Base-by-base conservation (phyloP, 1,140 invertebrate genomes). In the Neodiprion lecontei region DNA sequence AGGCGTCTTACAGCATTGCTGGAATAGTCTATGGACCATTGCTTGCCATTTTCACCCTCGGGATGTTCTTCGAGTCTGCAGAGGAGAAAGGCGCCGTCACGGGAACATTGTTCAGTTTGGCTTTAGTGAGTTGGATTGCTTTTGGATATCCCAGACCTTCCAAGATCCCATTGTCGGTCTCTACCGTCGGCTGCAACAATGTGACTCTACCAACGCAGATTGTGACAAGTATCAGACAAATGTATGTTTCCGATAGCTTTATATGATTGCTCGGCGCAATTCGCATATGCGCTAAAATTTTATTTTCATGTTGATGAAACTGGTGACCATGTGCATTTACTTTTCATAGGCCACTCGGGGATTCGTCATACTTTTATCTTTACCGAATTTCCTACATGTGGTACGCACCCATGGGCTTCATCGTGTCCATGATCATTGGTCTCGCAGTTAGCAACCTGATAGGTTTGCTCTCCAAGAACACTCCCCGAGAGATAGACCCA, bases 361-460 rank as follows among this genome's bases (percentile, higher is more conserved):
- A 75, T 69, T 75, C 72, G 10, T 85, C 84, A 81, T 77, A 80
- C 28, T 69, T 76, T 78, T 69, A 53, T 79, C 72, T 67, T 49
- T 86, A 95, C 80, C 88, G 91, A 75, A 87, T 97, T n/a, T 96
- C 95, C 1, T 97, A 97, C 82, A 90, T 96, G 89, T 97, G 95
- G 92, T 94, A 93, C 83, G 91, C 92, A 1, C 90, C 92, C 1
- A 87, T 95, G 48, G 95, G 94, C 69, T 90, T 94, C 70, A 0
- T 89, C 0, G 79, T 92, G 0, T 92, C 94, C 1, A 79, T 95
- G 21, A 66, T 93, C 0, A 81, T 94, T 48, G 94, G 95, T 12
- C 87, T 91, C 53, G 28, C 94, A 1, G 83, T 91, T 2, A 93
- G 92, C 77, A 79, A 86, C 21, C 65, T 90, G 17, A 79, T 84